These are phyloP conservation scores for Sminthurides bifidus DNA, from an alignment of 1,140 invertebrate genomes.

Conservation along the genomic window DNA sequence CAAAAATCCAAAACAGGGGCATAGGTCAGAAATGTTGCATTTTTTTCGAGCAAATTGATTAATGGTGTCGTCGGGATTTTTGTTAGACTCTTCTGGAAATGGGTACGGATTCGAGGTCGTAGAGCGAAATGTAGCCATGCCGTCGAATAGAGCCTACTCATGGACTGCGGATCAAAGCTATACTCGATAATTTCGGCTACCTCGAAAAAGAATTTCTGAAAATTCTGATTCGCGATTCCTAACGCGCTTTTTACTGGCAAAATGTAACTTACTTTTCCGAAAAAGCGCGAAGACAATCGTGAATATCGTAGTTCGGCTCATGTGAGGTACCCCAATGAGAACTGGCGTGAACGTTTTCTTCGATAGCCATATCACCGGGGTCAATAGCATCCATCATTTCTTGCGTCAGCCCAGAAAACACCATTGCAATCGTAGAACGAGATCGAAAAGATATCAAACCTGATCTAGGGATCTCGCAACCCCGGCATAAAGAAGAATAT, in stretches of 20 bases:
- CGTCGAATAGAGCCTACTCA: too few species aligned
- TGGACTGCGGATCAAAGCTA: too few species aligned
- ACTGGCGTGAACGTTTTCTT: not conserved
- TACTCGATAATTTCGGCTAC: too few species aligned
- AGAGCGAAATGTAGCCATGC: too few species aligned
- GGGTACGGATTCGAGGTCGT: too few species aligned
- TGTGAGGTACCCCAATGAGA: not conserved
- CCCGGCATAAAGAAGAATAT: constrained; percentile 47
- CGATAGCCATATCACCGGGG: constrained; percentile 20
- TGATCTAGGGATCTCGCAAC: constrained; percentile 45
- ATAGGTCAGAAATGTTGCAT: too few species aligned
- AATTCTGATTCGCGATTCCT: too few species aligned
- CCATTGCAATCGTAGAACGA: constrained; percentile 49
- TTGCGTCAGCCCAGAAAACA: constrained; percentile 33
- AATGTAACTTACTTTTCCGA: constrained; percentile 44
- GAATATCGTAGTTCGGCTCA: constrained; percentile 42
- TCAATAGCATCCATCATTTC: constrained; percentile 20
- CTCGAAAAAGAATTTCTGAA: too few species aligned
- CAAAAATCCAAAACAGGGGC: too few species aligned
- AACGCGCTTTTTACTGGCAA: too few species aligned
- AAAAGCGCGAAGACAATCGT: constrained; percentile 57
- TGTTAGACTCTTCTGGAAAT: too few species aligned
- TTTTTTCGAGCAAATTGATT: not conserved
- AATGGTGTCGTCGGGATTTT: too few species aligned
- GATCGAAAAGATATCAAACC: constrained; percentile 44